A percentile compares a stretch with the other conserved stretches of the same genome.
Evolutionary conservation across 2,797 vertebrate species (phyloP).

Genomic region (Pseudochromis fuscus): DNA sequence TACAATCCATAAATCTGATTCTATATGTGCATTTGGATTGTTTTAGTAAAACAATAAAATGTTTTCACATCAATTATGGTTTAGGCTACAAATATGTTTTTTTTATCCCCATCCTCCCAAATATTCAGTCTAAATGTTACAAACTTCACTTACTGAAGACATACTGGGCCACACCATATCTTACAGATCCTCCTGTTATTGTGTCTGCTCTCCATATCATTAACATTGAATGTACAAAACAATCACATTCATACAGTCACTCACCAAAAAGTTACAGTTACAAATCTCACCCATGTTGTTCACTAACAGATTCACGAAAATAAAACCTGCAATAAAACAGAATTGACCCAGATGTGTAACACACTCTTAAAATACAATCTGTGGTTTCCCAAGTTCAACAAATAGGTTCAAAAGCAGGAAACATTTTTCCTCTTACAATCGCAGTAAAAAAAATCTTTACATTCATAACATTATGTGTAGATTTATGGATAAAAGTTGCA

Average conservation of each 20-base stretch:
- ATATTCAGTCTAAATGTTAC: not conserved
- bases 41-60: not conserved
- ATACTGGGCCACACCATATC: not conserved
- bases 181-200: not conserved
- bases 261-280: constrained; percentile 10
- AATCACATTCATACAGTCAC: constrained; percentile 11
- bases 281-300: not conserved
- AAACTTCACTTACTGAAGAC: not conserved
- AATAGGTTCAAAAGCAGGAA: constrained; percentile 3
- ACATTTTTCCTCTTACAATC: constrained; percentile 6
- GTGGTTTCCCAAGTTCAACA: not conserved
- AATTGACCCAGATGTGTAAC: constrained; percentile 3
- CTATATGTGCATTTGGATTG: not conserved
- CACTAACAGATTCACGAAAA: constrained; percentile 5
- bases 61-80: not conserved
- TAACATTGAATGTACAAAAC: not conserved
- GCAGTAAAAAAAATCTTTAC: constrained; percentile 12
- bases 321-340: constrained; percentile 19
- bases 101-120: not conserved
- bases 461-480: not conserved
- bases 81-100: not conserved
- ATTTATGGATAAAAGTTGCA: not conserved
- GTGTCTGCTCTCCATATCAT: not conserved
- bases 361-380: constrained; percentile 16
- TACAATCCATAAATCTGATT: not conserved